Evolutionary conservation across 92 coral and sea anemone species (phyloP).

Genomic region (Pocillopora grandis): DNA sequence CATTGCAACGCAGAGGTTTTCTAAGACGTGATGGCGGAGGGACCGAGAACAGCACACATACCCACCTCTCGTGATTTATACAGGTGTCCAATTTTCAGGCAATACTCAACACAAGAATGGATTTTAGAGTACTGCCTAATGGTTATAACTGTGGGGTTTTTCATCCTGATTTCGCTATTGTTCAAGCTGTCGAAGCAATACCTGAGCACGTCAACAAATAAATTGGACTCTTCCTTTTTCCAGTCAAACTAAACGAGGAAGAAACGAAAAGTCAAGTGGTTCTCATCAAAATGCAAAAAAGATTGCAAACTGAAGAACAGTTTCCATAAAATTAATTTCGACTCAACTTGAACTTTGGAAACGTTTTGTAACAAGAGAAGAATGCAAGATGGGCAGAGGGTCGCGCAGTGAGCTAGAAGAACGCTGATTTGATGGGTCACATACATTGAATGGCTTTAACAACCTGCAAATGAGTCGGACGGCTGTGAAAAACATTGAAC

Average conservation of each 20-base stretch:
- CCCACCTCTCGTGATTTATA: not conserved
- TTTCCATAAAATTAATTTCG: not conserved
- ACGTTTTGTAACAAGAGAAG: not conserved
- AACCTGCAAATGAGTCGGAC: too few relatives aligned
- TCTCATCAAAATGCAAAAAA: too few relatives aligned
- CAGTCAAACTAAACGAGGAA: not conserved
- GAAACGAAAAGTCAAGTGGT: not conserved
- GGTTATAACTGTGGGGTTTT: slow-evolving; percentile 3
- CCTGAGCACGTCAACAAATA: not conserved
- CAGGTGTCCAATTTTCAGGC: not conserved
- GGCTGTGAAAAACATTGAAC: too few relatives aligned
- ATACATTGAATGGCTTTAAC: too few relatives aligned
- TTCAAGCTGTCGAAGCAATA: slow-evolving; percentile 5
- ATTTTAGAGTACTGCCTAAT: slow-evolving; percentile 20
- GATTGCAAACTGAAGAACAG: too few relatives aligned
- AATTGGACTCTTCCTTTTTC: not conserved
- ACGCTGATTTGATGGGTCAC: too few relatives aligned
- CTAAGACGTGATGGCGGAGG: not conserved
- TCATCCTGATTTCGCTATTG: not conserved
- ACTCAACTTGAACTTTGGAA: not conserved
- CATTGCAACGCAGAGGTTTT: not conserved
- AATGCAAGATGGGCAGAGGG: not conserved
- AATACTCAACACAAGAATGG: slow-evolving; percentile 10
- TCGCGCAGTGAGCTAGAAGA: too few relatives aligned
- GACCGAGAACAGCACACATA: not conserved